phyloP scores from a whole-genome alignment of 2,888 invertebrate genomes.

The Patella caerulea region DNA sequence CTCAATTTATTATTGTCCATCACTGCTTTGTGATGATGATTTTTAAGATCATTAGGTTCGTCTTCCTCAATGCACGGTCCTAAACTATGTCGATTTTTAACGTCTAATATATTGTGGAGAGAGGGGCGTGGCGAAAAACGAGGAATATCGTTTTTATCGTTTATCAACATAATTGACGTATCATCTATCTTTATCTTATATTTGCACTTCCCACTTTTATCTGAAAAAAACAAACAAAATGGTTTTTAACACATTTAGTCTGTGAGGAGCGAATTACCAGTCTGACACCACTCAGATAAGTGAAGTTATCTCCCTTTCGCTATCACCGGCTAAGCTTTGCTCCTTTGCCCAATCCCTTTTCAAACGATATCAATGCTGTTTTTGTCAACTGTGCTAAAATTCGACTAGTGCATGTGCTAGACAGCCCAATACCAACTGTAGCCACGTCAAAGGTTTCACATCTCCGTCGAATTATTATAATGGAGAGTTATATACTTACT shows the following conservation, averaged over 20 bases:
- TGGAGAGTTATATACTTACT: conserved; percentile 38
- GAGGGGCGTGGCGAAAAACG: conserved; percentile 40
- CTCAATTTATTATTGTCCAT: not conserved
- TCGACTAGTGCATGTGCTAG: too few species aligned
- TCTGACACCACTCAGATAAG: too few species aligned
- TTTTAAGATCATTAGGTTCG: not conserved
- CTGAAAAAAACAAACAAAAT: conserved; percentile 30
- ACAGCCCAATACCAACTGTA: not conserved
- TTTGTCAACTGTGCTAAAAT: too few species aligned
- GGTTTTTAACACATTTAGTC: not conserved
- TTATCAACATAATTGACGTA: conserved; percentile 42
- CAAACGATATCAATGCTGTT: too few species aligned
- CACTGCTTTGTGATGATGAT: not conserved
- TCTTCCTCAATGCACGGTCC: not conserved
- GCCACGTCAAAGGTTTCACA: not conserved
- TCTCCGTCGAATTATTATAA: too few species aligned
- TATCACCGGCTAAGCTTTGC: too few species aligned
- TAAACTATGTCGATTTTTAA: conserved; percentile 19
- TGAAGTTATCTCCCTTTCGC: too few species aligned
- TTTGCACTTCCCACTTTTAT: conserved; percentile 57
- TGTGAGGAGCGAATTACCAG: too few species aligned
- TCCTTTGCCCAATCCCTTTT: too few species aligned
- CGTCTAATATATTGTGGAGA: conserved; percentile 33
- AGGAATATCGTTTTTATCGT: conserved; percentile 43
- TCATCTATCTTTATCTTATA: conserved; percentile 58